Base-by-base conservation (phyloP, 1,140 invertebrate species). In the Pseudobourletiella spinata region DNA sequence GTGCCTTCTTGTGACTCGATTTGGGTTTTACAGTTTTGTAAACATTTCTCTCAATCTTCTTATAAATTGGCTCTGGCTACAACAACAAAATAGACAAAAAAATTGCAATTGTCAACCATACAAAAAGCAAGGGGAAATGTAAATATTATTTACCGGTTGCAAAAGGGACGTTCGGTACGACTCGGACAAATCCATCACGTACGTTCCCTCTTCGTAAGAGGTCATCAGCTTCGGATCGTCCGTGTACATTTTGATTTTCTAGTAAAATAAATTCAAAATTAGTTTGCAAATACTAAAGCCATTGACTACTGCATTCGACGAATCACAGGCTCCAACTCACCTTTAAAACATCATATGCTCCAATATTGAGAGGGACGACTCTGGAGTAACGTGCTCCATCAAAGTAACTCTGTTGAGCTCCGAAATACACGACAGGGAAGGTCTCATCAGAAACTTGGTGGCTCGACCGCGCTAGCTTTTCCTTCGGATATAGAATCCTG, bases 401-500 rank as follows among this genome's bases (percentile, higher is more conserved):
- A 51, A 57, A 68, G 25, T 48, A 68, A 0, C 25, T 22, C 0
- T 26, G 32, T 18, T 43, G 43, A n/a, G 20, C 50, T 2, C 67
- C 67, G 59, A 61, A 68, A 28, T 68, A 68, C 2, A 42, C 35
- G 18, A 68, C 25, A 1, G 67, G 28, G n/a, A 51, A 51, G 15
- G 48, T 63, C 44, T 62, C 59, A 4, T 29, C 28, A 2, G 59
- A 57, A 26, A 11, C 8, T 8, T 16, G 28, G 15, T 48, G 29
- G 8, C 20, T 39, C 24, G 35, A 35, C 14, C 61, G 46, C 2
- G 15, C 30, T 14, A 56, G 44, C 4, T 26, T 26, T 39, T 65
- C 67, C n/a, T 29, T 51, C 1, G 63, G 67, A 54, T 65, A 68
- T 6, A 68, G 59, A 48, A 65, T 68, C 16, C 59, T 30, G 16